These are phyloP conservation scores for Phodopus roborovskii DNA, from an alignment of 2,113 vertebrate genomes.

Conservation along the genomic window DNA sequence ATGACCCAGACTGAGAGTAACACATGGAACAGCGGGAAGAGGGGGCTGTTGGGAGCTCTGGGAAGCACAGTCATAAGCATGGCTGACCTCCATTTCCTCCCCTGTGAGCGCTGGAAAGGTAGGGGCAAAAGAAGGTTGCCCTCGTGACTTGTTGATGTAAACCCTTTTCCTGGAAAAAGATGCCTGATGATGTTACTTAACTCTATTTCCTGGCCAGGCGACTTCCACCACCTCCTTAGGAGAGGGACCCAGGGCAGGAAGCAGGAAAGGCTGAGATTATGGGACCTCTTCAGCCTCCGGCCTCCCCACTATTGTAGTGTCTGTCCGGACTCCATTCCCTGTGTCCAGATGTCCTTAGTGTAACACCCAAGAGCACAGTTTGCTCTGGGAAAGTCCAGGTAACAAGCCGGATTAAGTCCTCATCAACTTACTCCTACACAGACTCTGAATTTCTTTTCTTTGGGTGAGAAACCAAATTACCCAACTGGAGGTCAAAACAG, in stretches of 20 bases:
- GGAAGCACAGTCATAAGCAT: background rate
- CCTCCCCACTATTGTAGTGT: background rate
- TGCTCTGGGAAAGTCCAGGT: background rate
- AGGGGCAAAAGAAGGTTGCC: background rate
- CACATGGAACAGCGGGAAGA: background rate
- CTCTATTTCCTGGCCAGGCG: slow-evolving; percentile 36
- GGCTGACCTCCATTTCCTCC: background rate
- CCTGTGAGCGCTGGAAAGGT: background rate
- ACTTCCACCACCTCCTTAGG: slow-evolving; percentile 12
- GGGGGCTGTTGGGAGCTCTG: background rate
- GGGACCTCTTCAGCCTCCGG: background rate
- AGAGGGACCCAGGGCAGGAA: slow-evolving; percentile 28
- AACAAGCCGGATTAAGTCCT: background rate
- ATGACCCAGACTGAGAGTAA: background rate
- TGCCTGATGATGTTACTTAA: slow-evolving; percentile 1
- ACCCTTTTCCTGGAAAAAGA: slow-evolving; percentile 32
- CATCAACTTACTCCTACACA: background rate
- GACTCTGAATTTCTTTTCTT: background rate
- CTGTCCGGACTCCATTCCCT: background rate
- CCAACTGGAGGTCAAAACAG: background rate
- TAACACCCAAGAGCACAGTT: background rate
- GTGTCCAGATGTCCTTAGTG: background rate
- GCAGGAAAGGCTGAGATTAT: slow-evolving; percentile 33
- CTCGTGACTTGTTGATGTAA: background rate
- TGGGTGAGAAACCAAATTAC: background rate